Evolutionary conservation across 2,113 vertebrate species (phyloP).

Genomic region (Pygoscelis adeliae): DNA sequence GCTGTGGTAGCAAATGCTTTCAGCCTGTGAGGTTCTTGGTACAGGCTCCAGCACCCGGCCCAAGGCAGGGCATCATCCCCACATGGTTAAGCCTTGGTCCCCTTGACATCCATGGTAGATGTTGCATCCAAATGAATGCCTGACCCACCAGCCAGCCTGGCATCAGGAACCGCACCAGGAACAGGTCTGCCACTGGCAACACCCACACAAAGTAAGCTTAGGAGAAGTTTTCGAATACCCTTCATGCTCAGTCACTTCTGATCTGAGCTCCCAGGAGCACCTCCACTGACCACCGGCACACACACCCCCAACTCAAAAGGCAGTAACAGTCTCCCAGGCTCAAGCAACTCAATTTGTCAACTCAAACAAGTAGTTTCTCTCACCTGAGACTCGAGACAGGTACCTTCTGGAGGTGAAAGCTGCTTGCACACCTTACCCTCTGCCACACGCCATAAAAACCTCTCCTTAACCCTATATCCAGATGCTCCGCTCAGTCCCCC

Average conservation of each 20-base stretch:
- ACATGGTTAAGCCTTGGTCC: background rate
- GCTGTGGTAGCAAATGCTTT: accelerated
- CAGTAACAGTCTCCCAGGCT: accelerated
- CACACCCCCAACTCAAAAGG: accelerated
- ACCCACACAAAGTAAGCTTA: background rate
- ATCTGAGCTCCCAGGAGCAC: background rate
- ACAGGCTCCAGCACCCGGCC: background rate
- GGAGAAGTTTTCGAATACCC: background rate
- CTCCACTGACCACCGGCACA: background rate
- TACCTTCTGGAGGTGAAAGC: background rate
- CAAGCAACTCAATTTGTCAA: background rate
- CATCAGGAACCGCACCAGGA: background rate
- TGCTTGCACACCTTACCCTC: background rate
- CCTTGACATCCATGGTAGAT: accelerated
- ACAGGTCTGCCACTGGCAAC: background rate
- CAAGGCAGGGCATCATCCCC: background rate
- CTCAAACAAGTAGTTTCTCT: background rate
- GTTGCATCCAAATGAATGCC: accelerated
- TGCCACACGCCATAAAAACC: background rate
- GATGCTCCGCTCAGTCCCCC: accelerated
- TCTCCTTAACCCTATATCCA: accelerated
- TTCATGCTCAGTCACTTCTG: background rate
- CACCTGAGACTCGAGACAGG: conserved; percentile 21
- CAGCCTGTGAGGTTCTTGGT: background rate
- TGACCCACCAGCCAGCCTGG: background rate